Evolutionary conservation across 2,113 vertebrate species (phyloP).

Genomic region (Leucosticte australis): DNA sequence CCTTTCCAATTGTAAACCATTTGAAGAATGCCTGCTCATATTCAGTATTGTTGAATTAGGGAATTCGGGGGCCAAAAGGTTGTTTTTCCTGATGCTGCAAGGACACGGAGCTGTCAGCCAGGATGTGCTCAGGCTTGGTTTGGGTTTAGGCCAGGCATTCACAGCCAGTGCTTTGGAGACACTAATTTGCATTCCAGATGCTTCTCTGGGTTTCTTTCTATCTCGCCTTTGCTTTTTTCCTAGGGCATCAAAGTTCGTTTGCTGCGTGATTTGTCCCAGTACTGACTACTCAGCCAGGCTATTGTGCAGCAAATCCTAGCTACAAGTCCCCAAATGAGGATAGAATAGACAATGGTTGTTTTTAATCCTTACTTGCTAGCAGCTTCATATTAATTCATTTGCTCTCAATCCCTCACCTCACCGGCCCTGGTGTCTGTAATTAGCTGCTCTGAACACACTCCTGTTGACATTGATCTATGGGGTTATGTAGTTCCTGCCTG

Average conservation of each 20-base stretch:
- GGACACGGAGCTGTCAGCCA: neutral
- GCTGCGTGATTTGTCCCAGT: constrained; percentile 25
- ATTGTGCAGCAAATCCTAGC: neutral
- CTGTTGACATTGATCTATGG: neutral
- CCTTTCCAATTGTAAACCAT: neutral
- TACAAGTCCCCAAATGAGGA: neutral
- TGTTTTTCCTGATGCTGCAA: constrained; percentile 11
- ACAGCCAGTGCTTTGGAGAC: neutral
- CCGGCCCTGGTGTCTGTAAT: neutral
- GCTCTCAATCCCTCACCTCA: neutral
- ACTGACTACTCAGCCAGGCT: constrained; percentile 6
- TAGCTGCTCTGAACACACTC: neutral
- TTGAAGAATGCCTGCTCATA: neutral
- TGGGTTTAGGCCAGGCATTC: constrained; percentile 21
- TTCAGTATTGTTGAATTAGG: neutral
- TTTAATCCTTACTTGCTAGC: constrained; percentile 9
- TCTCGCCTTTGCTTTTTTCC: neutral
- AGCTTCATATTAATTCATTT: constrained; percentile 14
- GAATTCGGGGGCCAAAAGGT: neutral
- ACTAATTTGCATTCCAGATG: constrained; percentile 32
- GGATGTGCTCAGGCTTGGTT: neutral
- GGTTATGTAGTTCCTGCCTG: neutral
- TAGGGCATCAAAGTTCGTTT: constrained; percentile 39
- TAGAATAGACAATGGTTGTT: neutral
- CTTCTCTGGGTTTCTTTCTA: neutral